phyloP scores from a whole-genome alignment of 2,888 invertebrate genomes.

The Sminthurinus aureus region DNA sequence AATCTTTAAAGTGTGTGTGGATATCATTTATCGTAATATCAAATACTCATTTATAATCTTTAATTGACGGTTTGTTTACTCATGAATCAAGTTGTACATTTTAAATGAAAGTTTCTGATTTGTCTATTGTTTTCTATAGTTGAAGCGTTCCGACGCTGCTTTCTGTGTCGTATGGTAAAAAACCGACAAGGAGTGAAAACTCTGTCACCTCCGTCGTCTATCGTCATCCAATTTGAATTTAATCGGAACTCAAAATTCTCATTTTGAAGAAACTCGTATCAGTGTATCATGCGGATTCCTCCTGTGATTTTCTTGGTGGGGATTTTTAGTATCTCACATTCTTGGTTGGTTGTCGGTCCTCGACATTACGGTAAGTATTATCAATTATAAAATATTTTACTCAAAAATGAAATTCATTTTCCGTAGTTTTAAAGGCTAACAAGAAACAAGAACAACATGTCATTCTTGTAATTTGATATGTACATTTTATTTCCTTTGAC shows the following conservation, averaged over 20 bases:
- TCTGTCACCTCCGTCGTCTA: not conserved
- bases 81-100: conserved; percentile 25
- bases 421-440: not conserved
- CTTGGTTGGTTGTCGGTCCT: conserved; percentile 58
- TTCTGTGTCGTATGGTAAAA: conserved; percentile 17
- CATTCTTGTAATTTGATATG: too few relatives aligned
- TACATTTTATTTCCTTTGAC: too few relatives aligned
- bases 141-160: conserved; percentile 24
- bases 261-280: not conserved
- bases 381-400: not conserved
- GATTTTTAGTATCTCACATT: conserved; percentile 58
- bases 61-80: not conserved
- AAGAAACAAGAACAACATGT: too few relatives aligned
- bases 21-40: not conserved
- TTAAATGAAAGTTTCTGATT: not conserved
- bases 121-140: conserved; percentile 23
- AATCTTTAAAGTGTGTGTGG: not conserved
- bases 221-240: not conserved
- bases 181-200: not conserved
- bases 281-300: conserved; percentile 54
- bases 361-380: conserved; percentile 49
- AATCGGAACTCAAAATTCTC: not conserved
- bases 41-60: not conserved
- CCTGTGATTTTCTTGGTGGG: conserved; percentile 56
- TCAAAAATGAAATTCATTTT: not conserved